phyloP scores from a whole-genome alignment of 2,888 invertebrate species.

The Hyposoter dolosus region DNA sequence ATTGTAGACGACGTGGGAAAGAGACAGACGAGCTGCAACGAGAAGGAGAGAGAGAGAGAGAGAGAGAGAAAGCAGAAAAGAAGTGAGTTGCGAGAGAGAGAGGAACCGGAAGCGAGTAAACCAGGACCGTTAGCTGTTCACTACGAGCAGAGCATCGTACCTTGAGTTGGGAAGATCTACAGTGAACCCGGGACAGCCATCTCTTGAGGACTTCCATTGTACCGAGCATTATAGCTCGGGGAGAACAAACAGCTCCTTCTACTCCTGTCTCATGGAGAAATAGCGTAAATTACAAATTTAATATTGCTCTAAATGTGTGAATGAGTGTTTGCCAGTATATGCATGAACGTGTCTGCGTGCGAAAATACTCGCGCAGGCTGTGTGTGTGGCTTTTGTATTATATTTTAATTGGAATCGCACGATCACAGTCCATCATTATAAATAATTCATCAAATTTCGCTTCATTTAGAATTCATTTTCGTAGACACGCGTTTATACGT shows the following conservation, averaged over 20 bases:
- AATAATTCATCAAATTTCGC: background rate
- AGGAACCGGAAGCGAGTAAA: slow-evolving; percentile 52
- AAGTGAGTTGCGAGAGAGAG: background rate
- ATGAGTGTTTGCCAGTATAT: background rate
- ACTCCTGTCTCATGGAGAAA: slow-evolving; percentile 41
- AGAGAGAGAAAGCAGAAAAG: slow-evolving; percentile 10
- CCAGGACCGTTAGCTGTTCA: slow-evolving; percentile 63
- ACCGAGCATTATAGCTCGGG: slow-evolving; percentile 20
- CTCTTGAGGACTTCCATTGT: slow-evolving; percentile 58
- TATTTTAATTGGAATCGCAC: background rate
- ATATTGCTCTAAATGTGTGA: slow-evolving; percentile 10
- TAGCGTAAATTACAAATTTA: slow-evolving; percentile 32
- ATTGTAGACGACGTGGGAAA: slow-evolving; percentile 38
- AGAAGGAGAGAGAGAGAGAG: slow-evolving; percentile 9
- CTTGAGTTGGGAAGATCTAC: slow-evolving; percentile 65
- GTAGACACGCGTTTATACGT: background rate
- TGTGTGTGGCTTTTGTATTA: background rate
- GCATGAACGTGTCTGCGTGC: background rate
- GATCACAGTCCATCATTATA: background rate
- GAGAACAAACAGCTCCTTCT: slow-evolving; percentile 61
- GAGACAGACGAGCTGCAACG: background rate
- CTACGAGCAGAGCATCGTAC: slow-evolving; percentile 57
- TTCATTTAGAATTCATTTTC: background rate
- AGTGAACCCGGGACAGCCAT: slow-evolving; percentile 33
- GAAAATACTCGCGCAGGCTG: background rate